Evolutionary conservation across 2,888 invertebrate genomes (phyloP), one percentile per base, ranked within the genome.

Genomic region (Drosophila testacea): DNA sequence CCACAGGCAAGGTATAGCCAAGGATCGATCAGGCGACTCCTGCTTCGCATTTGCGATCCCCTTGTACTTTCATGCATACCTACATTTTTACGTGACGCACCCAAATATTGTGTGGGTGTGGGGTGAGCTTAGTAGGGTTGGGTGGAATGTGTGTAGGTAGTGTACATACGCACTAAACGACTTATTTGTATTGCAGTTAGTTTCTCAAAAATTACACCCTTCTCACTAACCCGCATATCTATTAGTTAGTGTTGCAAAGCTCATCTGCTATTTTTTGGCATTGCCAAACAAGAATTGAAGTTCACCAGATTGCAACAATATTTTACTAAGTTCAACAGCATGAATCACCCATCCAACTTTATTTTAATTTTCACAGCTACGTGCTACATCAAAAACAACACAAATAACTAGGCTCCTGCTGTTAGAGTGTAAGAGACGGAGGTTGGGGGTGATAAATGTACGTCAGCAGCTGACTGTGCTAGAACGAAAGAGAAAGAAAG

Each of bases 261-360:
- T 57, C 30, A 47, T 47, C 42, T 46, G 6, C 7, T 27, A 34
- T 76, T 61, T 28, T 63, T 47, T 65, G 57, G 68, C 81, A 81
- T 66, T 83, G 81, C 75, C 76, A 77, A 82, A 70, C 86, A 73
- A 73, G 73, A 60, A 69, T 64, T 77, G 64, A 77, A 78, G 79
- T 83, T 84, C 70, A 83, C 39, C 50, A 27, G 47, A 74, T 75
- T 62, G 51, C 36, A 30, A 55, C 38, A 10, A 52, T 51, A 65
- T 52, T 55, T 16, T 62, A 39, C 70, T 70, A 51, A 73, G 70
- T 56, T 69, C 48, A 57, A 60, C 75, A 16, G 48, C 59, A 64
- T 83, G 87, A 83, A 76, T 83, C 87, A 83, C 73, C 13, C 64
- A 50, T 34, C 13, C 73, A 62, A 73, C 73, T 70, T 76, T 73